Evolutionary conservation across 2,888 invertebrate genomes (phyloP).

Genomic region (Ceriagrion tenellum): DNA sequence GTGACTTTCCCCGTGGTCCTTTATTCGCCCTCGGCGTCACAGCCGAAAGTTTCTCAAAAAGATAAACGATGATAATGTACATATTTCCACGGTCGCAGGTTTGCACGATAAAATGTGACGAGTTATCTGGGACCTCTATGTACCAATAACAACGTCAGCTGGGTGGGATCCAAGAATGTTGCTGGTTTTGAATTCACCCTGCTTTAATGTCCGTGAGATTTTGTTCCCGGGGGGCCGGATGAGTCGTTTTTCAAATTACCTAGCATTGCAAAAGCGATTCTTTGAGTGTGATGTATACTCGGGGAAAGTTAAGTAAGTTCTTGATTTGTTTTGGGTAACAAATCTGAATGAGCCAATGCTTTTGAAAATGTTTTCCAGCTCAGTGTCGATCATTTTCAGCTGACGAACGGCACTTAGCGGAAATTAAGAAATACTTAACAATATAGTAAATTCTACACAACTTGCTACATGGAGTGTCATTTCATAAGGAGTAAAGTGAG

Average conservation of each 20-base stretch:
- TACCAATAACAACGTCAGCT: not conserved
- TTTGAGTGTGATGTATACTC: not conserved
- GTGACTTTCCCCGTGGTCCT: not conserved
- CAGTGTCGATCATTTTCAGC: too few relatives aligned
- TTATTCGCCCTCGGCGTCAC: not conserved
- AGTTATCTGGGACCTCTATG: not conserved
- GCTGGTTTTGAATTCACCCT: not conserved
- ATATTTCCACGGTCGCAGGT: not conserved
- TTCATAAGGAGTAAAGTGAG: too few relatives aligned
- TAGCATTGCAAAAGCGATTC: not conserved
- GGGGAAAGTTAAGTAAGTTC: not conserved
- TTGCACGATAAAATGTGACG: not conserved
- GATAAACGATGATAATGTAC: not conserved
- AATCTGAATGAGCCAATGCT: not conserved
- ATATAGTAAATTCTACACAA: too few relatives aligned
- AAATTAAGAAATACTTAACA: too few relatives aligned
- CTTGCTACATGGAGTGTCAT: too few relatives aligned
- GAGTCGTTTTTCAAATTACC: not conserved
- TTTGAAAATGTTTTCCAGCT: too few relatives aligned
- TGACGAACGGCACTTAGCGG: too few relatives aligned
- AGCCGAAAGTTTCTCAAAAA: not conserved
- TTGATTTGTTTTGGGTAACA: not conserved
- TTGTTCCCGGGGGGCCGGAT: not conserved
- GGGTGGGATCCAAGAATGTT: conserved; percentile 5
- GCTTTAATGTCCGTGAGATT: not conserved